phyloP scores from a whole-genome alignment of 2,113 vertebrate species.

The Ceratotherium simum region DNA sequence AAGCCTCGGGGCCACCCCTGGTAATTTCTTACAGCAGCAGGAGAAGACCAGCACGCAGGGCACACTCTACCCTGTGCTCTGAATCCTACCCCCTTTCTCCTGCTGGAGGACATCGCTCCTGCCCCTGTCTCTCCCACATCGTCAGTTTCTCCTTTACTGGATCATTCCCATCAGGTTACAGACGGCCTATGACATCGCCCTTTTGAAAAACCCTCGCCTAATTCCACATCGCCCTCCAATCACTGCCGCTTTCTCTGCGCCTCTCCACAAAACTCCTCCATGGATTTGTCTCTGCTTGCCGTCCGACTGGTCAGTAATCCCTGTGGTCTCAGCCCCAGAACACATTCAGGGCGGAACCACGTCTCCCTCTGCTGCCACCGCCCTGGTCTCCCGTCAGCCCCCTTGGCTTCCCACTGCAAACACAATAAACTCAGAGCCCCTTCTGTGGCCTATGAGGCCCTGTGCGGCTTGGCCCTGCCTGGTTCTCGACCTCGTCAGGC shows the following conservation, averaged over 20 bases:
- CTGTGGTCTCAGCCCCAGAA: neutral
- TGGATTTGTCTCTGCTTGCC: neutral
- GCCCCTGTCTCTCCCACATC: neutral
- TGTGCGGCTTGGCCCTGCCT: no score
- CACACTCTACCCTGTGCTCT: neutral
- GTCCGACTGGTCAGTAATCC: neutral
- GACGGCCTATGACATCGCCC: neutral
- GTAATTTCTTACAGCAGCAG: neutral
- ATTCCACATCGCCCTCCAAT: neutral
- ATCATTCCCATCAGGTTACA: neutral
- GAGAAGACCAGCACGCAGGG: neutral
- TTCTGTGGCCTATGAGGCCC: neutral
- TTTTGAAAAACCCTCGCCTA: neutral
- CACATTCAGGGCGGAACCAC: neutral
- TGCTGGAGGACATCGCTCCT: neutral
- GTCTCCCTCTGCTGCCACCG: neutral
- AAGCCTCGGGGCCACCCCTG: no score
- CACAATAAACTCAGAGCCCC: no score
- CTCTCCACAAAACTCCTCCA: neutral
- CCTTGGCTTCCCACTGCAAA: neutral
- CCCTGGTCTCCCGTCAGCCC: neutral
- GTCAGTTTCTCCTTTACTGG: neutral
- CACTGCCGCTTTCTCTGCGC: neutral
- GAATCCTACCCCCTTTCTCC: neutral
- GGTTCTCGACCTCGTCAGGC: no score